Percentiles rank a stretch among this genome's conserved stretches.
Conservation (phyloP, 2,888 invertebrate species). For the Torymus tubicola region DNA sequence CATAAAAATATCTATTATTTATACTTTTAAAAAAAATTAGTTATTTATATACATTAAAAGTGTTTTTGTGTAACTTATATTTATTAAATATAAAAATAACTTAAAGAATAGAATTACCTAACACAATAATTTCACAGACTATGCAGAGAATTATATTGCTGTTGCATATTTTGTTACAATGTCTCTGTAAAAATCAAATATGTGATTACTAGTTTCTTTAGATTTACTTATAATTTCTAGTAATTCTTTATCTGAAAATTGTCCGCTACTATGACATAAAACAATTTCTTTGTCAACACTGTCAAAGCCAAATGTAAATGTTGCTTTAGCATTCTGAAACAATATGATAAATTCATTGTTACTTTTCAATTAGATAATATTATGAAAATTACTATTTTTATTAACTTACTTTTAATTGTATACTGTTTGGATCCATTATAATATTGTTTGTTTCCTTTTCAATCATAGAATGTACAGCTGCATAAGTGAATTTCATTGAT, state of each 20-base stretch:
- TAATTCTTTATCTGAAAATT: conserved; percentile 83
- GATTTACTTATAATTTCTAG: conserved; percentile 82
- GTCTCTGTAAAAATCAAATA: conserved; percentile 86
- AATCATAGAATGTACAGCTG: conserved; percentile 86
- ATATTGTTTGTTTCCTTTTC: conserved; percentile 79
- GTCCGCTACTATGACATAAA: conserved; percentile 84
- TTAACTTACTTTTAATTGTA: conserved; percentile 74
- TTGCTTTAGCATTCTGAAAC: conserved; percentile 79
- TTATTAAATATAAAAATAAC: conserved; percentile 12
- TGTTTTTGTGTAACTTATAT: background rate
- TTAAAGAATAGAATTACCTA: conserved; percentile 18
- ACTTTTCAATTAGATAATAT: conserved; percentile 13
- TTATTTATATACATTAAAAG: background rate
- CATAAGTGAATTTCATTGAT: conserved; percentile 89
- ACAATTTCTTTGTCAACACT: conserved; percentile 80
- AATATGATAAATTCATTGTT: conserved; percentile 36
- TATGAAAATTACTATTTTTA: conserved; percentile 2
- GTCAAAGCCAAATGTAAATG: conserved; percentile 87
- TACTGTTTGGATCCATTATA: conserved; percentile 81
- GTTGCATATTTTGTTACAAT: conserved; percentile 80
- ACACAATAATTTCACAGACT: background rate
- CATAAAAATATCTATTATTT: background rate
- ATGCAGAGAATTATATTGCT: conserved; percentile 56
- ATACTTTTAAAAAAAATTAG: background rate
- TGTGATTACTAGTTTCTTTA: conserved; percentile 81